Conservation (phyloP, 2,113 vertebrate genomes). For the Prionailurus bengalensis region DNA sequence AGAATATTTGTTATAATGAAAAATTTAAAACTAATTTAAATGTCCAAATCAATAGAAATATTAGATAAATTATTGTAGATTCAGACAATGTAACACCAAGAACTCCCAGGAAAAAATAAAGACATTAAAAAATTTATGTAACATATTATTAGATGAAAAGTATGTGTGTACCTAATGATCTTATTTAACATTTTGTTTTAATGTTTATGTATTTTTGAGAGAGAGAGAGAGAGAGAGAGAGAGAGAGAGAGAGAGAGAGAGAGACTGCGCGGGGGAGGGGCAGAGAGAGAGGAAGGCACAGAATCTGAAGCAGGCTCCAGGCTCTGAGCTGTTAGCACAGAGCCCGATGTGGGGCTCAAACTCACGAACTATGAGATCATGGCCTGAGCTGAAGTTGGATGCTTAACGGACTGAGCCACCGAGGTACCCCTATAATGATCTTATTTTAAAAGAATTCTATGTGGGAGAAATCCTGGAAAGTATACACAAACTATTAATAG, state of each 20-base stretch:
- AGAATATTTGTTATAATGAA: not conserved
- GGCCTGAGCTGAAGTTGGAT: too few relatives aligned
- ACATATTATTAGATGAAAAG: not conserved
- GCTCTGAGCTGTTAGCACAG: too few relatives aligned
- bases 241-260: too few relatives aligned
- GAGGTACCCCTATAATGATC: not conserved
- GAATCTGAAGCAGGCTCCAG: too few relatives aligned
- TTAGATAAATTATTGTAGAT: not conserved
- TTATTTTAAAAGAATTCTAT: slow-evolving; percentile 7
- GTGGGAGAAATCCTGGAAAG: not conserved
- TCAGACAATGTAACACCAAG: not conserved
- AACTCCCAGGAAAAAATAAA: not conserved
- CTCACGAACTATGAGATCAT: too few relatives aligned
- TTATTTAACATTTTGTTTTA: not conserved
- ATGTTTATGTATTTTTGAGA: too few relatives aligned
- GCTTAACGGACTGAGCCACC: too few relatives aligned
- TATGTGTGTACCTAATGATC: not conserved
- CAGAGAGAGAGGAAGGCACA: too few relatives aligned
- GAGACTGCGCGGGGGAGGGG: too few relatives aligned
- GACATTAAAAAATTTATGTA: not conserved
- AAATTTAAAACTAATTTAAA: slow-evolving; percentile 9
- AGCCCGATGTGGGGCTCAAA: too few relatives aligned
- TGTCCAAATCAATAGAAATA: not conserved
- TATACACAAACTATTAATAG: not conserved
- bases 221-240: too few relatives aligned